Percentiles rank a stretch among this genome's conserved stretches.
Evolutionary conservation across 2,888 invertebrate genomes (phyloP).

Genomic region (Nudaria mundana): DNA sequence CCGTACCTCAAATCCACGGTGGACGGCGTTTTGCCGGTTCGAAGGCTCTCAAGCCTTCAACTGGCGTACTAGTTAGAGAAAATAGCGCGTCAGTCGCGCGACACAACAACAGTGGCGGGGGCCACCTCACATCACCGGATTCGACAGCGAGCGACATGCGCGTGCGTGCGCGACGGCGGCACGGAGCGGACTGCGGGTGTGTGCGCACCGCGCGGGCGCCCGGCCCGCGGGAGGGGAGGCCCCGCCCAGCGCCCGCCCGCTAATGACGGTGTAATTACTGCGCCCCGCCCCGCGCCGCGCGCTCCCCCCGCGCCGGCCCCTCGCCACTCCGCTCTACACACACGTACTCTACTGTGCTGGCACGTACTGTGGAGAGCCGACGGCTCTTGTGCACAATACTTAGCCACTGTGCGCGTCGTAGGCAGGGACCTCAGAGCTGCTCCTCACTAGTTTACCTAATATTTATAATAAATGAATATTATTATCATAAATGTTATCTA

Average conservation of each 20-base stretch:
- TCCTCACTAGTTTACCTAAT: too few species aligned
- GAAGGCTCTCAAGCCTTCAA: constrained; percentile 80
- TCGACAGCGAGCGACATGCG: constrained; percentile 79
- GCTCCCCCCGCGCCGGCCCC: constrained; percentile 13
- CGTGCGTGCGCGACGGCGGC: constrained; percentile 82
- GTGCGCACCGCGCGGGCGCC: constrained; percentile 61
- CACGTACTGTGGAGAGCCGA: constrained; percentile 21
- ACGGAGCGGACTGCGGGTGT: constrained; percentile 76
- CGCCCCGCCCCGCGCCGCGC: constrained; percentile 39
- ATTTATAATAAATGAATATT: too few species aligned
- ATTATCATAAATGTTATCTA: too few species aligned
- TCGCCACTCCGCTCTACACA: constrained; percentile 14
- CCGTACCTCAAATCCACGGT: constrained; percentile 84
- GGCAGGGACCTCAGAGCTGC: too few species aligned
- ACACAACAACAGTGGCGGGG: constrained; percentile 75
- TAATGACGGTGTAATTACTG: constrained; percentile 62
- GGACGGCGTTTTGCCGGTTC: constrained; percentile 84
- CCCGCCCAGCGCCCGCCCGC: constrained; percentile 71
- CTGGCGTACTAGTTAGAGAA: constrained; percentile 73
- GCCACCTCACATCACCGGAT: constrained; percentile 78
- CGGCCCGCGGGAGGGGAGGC: constrained; percentile 55
- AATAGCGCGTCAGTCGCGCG: constrained; percentile 74
- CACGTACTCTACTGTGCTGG: constrained; percentile 17
- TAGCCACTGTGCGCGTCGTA: too few species aligned
- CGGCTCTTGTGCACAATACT: background rate